Evolutionary conservation across 2,797 vertebrate genomes (phyloP).

Genomic region (Myiotriccus ornatus): DNA sequence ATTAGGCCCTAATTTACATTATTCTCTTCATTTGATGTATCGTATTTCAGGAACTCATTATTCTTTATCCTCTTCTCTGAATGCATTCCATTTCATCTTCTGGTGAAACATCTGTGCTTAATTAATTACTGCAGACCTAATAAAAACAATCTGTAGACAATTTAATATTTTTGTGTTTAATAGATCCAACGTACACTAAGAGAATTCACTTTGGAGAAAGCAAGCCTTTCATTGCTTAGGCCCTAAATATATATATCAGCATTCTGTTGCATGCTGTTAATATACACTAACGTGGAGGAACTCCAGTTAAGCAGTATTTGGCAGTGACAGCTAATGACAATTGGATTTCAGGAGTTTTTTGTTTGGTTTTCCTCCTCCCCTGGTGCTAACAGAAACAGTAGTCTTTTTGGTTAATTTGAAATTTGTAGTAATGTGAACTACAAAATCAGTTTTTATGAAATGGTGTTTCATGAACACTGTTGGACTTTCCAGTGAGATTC

Average conservation of each 20-base stretch:
- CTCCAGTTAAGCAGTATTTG: neutral
- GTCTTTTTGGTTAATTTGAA: neutral
- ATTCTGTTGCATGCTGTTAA: neutral
- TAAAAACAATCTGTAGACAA: neutral
- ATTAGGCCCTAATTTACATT: neutral
- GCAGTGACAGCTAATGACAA: neutral
- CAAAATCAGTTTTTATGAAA: neutral
- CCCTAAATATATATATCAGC: neutral
- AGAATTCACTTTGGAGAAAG: neutral
- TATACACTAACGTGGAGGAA: neutral
- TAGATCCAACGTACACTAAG: neutral
- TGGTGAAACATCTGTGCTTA: neutral
- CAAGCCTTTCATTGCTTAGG: neutral
- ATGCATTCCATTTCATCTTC: neutral
- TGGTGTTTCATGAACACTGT: neutral
- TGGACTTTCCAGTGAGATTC: neutral
- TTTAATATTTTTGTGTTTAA: neutral
- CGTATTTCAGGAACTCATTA: constrained; percentile 13
- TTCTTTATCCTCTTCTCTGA: neutral
- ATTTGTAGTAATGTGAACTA: neutral
- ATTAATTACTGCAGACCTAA: constrained; percentile 33
- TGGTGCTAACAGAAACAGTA: neutral
- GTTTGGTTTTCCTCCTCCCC: neutral
- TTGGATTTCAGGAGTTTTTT: neutral
- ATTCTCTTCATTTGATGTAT: neutral